Base-by-base conservation (phyloP, 2,888 invertebrate species). In the Stenoptilia bipunctidactyla region DNA sequence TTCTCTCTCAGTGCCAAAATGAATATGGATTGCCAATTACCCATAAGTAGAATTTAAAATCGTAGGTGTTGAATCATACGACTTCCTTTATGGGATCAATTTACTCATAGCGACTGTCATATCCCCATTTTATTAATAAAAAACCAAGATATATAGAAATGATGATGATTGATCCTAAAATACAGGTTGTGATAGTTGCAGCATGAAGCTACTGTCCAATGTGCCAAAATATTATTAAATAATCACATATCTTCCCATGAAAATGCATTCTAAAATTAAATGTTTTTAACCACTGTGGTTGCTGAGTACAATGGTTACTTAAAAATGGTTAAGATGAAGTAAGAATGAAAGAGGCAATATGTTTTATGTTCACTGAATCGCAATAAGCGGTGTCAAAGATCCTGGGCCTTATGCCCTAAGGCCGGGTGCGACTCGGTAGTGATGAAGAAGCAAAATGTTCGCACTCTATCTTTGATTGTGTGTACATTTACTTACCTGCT, bases 371-470 rank as follows among this genome's bases (percentile, higher is more conserved):
- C 50, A 47, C 45, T 45, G 48, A 49, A 50, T 58, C 49, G 51
- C 46, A 49, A 49, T 53, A 57, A 58, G 53, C 55, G 56, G 56
- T 52, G n/a, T 44, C 50, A 47, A 48, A 49, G 50, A 45, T 49
- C 47, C 46, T 47, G 73, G 76, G 76, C 69, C 63, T 53, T 57
- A 59, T 39, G 55, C 75, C 75, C 74, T 66, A 57, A 61, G 66
- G 70, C 69, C 65, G 65, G 66, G 62, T 64, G 58, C 54, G 60
- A 70, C 65, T 74, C 55, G 75, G 79, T 71, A 82, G 82, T 79
- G 70, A 99, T 99, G 98, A 98, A 99, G 94, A 97, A 97, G 89
- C 98, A 99, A 93, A 99, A 99, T 93, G 97, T 98, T 85, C 96
- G 99, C 88, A 99, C 99, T 86, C 89, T 99, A 88, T 97, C 98